Evolutionary conservation across 2,113 vertebrate genomes (phyloP).

Genomic region (Cynopterus brachyotis): DNA sequence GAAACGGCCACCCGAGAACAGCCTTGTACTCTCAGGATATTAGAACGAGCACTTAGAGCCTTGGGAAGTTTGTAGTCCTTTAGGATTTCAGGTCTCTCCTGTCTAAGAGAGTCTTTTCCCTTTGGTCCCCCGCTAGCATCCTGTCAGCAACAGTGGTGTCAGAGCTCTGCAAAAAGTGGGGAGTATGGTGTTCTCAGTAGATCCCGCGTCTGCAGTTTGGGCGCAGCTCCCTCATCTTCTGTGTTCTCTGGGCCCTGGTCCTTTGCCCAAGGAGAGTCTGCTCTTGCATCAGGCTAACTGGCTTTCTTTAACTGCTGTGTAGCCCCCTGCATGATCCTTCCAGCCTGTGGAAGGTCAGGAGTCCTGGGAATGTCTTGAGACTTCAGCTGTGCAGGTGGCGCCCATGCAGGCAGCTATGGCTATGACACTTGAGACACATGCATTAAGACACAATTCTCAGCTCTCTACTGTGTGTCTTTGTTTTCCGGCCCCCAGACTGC

Average conservation of each 20-base stretch:
- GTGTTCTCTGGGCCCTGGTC: not conserved
- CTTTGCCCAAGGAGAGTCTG: not conserved
- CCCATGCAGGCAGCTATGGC: not conserved
- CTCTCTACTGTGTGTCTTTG: not conserved
- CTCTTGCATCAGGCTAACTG: not conserved
- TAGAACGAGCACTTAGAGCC: not conserved
- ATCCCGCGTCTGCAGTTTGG: not conserved
- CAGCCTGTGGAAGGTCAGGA: not conserved
- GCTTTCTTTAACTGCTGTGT: not conserved
- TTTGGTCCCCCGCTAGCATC: not conserved
- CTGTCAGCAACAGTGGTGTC: no score
- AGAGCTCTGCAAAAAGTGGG: not conserved
- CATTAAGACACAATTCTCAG: not conserved
- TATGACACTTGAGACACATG: not conserved
- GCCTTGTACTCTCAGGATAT: not conserved
- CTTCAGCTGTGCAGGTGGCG: not conserved
- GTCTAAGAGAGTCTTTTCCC: not conserved
- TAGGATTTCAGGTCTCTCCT: not conserved
- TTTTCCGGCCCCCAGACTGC: not conserved
- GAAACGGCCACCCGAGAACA: not conserved
- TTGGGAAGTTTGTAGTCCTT: not conserved
- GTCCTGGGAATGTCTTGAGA: not conserved
- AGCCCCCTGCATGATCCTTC: not conserved
- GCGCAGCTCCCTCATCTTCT: not conserved
- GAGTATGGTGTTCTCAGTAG: not conserved